Base-by-base conservation (phyloP, 2,113 vertebrate genomes). In the Aldabrachelys gigantea region DNA sequence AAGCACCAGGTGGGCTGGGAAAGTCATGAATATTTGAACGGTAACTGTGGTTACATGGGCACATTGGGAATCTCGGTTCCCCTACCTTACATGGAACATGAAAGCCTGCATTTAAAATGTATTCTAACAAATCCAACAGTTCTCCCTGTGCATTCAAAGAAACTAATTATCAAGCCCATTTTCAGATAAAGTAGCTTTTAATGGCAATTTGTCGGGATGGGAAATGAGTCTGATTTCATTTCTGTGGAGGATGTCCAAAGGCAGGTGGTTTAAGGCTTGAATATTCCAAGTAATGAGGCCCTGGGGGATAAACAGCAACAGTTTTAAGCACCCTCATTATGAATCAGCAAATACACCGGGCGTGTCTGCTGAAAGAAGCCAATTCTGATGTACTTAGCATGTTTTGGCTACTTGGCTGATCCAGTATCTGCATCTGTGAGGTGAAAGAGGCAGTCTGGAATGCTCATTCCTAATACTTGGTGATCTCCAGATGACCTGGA, bases 151-250 rank as follows among this genome's bases (percentile, higher is more conserved):
- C 96, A 97, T 92, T 98, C 96, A 95, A 90, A 97, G 91, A 80
- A 85, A 97, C 94, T 97, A 95, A 98, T 98, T 98, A 98, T 91
- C 89, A 91, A 97, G 89, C 93, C 89, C 96, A 49, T 97, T 98
- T 96, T 91, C 85, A 93, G 89, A 96, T 97, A 97, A 97, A 95
- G 86, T 57, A 52, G 59, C 35, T 81, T 96, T 97, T 97, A 97
- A 97, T 97, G 97, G 49, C 97, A 94, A 41, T 97, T 98, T 97
- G 62, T 96, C 90, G 94, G 94, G 94, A 86, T 80, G 59, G 94
- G 62, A 97, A 97, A 96, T 95, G 49, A 92, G 95, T 96, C 91
- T 95, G 95, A 95, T 96, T 96, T 96, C 47, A 1, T 97, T 82
- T 95, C 97, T 93, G 85, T 88, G 75, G 95, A 81, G 38, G 95